Base-by-base conservation (phyloP, 2,888 invertebrate species). In the Phlogophora meticulosa region DNA sequence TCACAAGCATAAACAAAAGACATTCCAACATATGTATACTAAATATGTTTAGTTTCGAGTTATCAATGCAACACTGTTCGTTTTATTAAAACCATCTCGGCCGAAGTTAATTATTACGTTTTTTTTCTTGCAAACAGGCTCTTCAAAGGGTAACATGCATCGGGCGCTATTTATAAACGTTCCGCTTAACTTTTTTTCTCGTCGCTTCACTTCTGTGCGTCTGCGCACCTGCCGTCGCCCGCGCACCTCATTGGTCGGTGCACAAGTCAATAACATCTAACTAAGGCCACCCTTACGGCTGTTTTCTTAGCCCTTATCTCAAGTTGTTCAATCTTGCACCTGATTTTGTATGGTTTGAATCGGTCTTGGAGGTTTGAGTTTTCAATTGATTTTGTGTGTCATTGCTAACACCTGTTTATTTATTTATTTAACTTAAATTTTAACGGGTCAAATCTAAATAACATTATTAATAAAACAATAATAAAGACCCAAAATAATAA, bases 121-220 rank as follows among this genome's bases (percentile, higher is more conserved):
- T 85, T 85, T n/a, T 80, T 85, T 83, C 80, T 78, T 76, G 68
- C 78, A 80, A 83, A 85, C 83, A 83, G 84, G 79, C 77, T 76
- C 81, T 74, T 88, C 87, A 92, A 93, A 92, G 91, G 91, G 91
- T 90, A 93, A 91, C 91, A 90, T 90, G 87, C 88, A 90, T 90
- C 90, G 87, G 90, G 81, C 86, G 91, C 93, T 94, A 94, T 94
- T 94, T 94, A 92, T 93, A 94, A 93, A 92, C 89, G 88, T 86
- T 89, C 83, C 87, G 87, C 86, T 88, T 87, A 84, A 76, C 78
- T 86, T 88, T 88, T 91, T 90, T 90, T 84, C 72, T 72, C 76
- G 69, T 82, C 76, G 72, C 73, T 78, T 70, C 78, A 86, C 90
- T 90, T 85, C 90, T 85, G 91, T 86, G 86, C 87, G 87, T 85